Evolutionary conservation across 2,888 invertebrate genomes (phyloP), one percentile per base, ranked within the genome.

Genomic region (Callyntrura sp.): DNA sequence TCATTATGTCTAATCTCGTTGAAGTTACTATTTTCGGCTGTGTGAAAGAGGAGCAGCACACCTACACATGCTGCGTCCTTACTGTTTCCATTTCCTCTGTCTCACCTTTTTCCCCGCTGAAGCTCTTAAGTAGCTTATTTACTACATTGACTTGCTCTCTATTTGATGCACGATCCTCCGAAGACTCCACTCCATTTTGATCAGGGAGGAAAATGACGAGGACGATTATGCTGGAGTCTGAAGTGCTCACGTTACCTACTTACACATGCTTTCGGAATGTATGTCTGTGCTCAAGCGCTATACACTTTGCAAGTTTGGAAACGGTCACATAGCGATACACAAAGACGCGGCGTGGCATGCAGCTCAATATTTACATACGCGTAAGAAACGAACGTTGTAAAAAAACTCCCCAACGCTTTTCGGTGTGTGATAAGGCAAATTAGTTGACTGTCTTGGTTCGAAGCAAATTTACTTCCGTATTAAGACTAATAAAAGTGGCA

Each of bases 171-270:
- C 17, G 9, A 45, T 45, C 14, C 20, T 45, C 70, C 20, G 45
- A 43, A 3, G 70, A 17, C 20, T 17, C 8, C 45, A 20, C 70
- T 45, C 43, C 70, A 70, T 70, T 20, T 45, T 43, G 4, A 11
- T 14, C 4, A 3, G 14, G 5, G 17, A 20, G 1, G 3, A n/a
- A 3, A 35, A 68, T 4, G 35, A 45, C 20, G 20, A 70, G 17
- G 70, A 70, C 45, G 43, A 70, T 70, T 45, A 45, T 45, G 45
- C 70, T 45, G 43, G 45, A 45, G 35, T 6, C 3, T 35, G 35
- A 68, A 68, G 11, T 20, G 17, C 70, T 70, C 70, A 70, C 43
- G 43, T 70, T 70, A n/a, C 70, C 70, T 70, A 70, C 45, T 70
- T 45, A n/a, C n/a, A 45, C 70, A 70, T 70, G 70, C 70, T 70